Evolutionary conservation across 2,113 vertebrate species (phyloP).

Genomic region (Canis aureus): DNA sequence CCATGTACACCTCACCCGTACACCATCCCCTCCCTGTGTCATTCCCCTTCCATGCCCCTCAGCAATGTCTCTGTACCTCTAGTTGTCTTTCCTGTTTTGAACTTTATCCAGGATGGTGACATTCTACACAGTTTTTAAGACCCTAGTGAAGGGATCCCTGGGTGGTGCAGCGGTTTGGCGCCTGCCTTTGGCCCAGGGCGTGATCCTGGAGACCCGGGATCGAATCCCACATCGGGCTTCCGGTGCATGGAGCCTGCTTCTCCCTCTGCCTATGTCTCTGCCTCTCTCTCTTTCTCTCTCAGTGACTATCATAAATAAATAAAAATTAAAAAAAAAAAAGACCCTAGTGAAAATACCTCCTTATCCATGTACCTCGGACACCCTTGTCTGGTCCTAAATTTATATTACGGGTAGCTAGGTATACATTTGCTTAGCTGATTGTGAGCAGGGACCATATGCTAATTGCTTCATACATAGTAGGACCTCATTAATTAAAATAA

Average conservation of each 20-base stretch:
- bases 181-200: no score
- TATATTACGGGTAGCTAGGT: background rate
- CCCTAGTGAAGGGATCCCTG: background rate
- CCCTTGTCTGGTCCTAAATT: background rate
- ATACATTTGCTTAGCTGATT: background rate
- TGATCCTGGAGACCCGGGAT: no score
- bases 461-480: conserved; percentile 11
- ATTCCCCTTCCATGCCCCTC: background rate
- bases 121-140: conserved; percentile 1
- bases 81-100: background rate
- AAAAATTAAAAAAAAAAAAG: background rate
- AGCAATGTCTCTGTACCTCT: background rate
- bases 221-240: no score
- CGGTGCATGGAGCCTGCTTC: no score
- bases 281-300: no score
- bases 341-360: background rate
- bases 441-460: background rate
- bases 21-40: background rate
- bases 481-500: conserved; percentile 60
- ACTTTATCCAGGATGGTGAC: background rate
- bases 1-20: background rate
- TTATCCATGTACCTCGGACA: background rate
- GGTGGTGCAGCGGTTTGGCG: no score
- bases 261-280: no score
- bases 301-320: no score